Evolutionary conservation across 2,888 invertebrate genomes (phyloP).

Genomic region (Blera fallax): DNA sequence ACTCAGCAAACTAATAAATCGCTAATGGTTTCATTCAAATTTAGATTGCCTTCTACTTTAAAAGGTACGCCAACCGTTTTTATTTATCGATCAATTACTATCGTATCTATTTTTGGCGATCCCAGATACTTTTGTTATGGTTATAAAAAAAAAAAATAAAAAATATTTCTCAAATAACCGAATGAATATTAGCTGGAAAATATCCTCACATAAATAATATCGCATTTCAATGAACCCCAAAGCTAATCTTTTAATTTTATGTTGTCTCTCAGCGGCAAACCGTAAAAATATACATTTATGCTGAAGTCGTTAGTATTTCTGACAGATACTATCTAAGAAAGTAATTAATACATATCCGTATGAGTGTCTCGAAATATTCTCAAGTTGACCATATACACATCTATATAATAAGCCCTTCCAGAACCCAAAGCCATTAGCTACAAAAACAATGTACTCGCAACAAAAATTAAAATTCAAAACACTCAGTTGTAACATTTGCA

Average conservation of each 20-base stretch:
- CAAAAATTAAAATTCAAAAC: conserved; percentile 9
- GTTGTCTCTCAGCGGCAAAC: background rate
- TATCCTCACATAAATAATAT: background rate
- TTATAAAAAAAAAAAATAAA: background rate
- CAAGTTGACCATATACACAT: background rate
- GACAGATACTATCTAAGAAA: background rate
- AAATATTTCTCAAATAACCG: background rate
- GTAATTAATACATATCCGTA: background rate
- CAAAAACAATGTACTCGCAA: background rate
- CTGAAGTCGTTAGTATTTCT: background rate
- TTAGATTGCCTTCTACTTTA: background rate
- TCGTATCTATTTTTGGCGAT: conserved; percentile 5
- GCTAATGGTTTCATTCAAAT: background rate
- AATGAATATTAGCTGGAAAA: background rate
- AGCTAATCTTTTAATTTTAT: background rate
- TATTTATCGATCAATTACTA: background rate
- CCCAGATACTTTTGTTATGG: background rate
- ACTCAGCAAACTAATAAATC: background rate
- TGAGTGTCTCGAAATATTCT: background rate
- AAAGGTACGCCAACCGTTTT: background rate
- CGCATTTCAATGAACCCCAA: no score
- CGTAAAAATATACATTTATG: background rate
- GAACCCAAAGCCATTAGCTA: background rate
- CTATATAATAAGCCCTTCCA: background rate
- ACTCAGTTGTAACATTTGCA: background rate